Percentiles rank a stretch among this genome's conserved stretches.
These are phyloP conservation scores for Calliopum simillimum DNA, from an alignment of 2,888 invertebrate genomes.

Conservation along the genomic window DNA sequence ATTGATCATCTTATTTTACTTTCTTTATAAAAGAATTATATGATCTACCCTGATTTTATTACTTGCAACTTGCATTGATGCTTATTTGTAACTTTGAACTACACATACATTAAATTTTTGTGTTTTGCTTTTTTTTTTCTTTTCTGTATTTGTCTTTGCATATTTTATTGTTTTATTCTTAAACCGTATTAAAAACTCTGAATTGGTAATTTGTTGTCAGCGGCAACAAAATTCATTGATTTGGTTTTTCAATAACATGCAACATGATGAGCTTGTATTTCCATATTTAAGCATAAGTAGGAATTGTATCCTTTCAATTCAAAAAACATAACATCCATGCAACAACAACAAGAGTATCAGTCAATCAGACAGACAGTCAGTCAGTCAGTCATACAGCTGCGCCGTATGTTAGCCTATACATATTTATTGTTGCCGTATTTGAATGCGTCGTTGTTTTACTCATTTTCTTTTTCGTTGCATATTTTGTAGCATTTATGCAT, in stretches of 20 bases:
- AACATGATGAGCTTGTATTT: conserved; percentile 32
- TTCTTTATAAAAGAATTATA: no score
- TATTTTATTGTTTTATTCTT: conserved; percentile 7
- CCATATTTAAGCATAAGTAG: conserved; percentile 29
- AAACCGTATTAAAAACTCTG: conserved; percentile 11
- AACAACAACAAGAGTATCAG: no score
- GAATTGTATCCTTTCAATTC: background rate
- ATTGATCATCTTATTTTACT: no score
- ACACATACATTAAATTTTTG: no score
- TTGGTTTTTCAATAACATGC: background rate
- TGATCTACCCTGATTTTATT: no score
- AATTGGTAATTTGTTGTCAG: conserved; percentile 32
- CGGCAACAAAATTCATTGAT: conserved; percentile 31
- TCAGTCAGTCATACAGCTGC: no score
- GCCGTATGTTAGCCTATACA: no score
- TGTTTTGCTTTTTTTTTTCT: no score
- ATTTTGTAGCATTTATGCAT: conserved; percentile 15
- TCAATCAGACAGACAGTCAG: no score
- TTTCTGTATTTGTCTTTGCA: background rate
- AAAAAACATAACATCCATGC: background rate
- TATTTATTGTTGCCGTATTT: no score
- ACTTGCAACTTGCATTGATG: no score
- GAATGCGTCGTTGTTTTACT: background rate
- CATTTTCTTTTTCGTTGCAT: background rate
- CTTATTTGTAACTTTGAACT: no score